Conservation (phyloP, 2,113 vertebrate genomes). For the Melanotaenia duboulayi region DNA sequence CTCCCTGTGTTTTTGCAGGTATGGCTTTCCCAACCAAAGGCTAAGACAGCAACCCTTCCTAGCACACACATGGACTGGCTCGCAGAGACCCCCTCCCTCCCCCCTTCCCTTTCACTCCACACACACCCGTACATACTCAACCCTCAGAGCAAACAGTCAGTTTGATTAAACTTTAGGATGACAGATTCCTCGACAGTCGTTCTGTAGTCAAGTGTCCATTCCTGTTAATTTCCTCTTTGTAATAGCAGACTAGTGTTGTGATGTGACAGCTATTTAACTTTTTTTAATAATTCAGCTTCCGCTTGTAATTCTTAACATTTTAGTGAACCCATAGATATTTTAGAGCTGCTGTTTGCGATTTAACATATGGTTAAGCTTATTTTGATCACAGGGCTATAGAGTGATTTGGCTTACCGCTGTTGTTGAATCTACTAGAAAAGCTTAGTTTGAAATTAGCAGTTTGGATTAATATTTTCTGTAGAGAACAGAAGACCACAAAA, state of each 20-base stretch:
- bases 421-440: conserved; percentile 68
- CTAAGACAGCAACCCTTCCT: conserved; percentile 83
- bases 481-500: conserved; percentile 71
- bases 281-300: conserved; percentile 74
- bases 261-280: conserved; percentile 77
- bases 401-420: conserved; percentile 71
- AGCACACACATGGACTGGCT: conserved; percentile 79
- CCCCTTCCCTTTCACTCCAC: neutral
- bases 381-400: conserved; percentile 75
- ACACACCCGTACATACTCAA: conserved; percentile 39
- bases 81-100: conserved; percentile 55
- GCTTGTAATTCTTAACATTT: conserved; percentile 77
- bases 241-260: conserved; percentile 79
- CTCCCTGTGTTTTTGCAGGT: conserved; percentile 98
- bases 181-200: conserved; percentile 68
- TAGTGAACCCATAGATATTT: conserved; percentile 71
- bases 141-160: conserved; percentile 64
- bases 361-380: conserved; percentile 70
- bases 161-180: conserved; percentile 70
- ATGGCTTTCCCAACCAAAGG: conserved; percentile 99
- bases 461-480: conserved; percentile 66
- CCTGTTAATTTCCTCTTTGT: conserved; percentile 71
- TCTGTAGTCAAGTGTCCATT: conserved; percentile 74
- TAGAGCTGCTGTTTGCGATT: conserved; percentile 72
- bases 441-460: conserved; percentile 67